Base-by-base conservation (phyloP, 2,888 invertebrate genomes). In the Apodemia mormo region DNA sequence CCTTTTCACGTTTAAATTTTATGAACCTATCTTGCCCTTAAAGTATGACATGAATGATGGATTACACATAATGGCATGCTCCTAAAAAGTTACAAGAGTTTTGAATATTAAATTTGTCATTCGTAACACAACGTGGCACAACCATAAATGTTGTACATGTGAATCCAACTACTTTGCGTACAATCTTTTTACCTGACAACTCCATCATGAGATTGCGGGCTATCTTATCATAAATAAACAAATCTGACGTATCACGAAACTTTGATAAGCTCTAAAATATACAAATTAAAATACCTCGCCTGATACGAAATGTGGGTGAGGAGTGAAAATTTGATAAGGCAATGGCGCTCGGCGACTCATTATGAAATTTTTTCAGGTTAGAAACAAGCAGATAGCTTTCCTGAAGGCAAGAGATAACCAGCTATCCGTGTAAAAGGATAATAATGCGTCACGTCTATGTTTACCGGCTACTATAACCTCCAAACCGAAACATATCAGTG, bases 221-320 rank as follows among this genome's bases (percentile, higher is more conserved):
- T 68, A 69, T 69, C 68, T 69, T 69, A 69, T 69, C 68, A 52
- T 14, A 43, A 65, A 40, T 40, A 65, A 65, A 69, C 68, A 69
- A 69, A 71, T 72, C 72, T 72, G 72, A 72, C 72, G 72, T 71
- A 68, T 69, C 68, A 61, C 49, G 65, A 75, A 70, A 71, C 75
- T 54, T 52, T 54, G 68, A 49, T 49, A 61, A 30, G 5, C 12
- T 61, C 9, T 65, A 65, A 65, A 67, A 49, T 71, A 70, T 70
- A 74, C 66, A 74, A 71, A 74, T 73, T 71, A 74, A 70, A 69
- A 72, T 56, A 58, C 70, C 56, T 54, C 52, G 14, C 1, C 29
- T 40, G 74, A 74, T 71, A 73, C 52, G 61, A 67, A 70, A 74
- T 70, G 70, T 74, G 69, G 74, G 74, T 73, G 67, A 74, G 69